Percentiles rank a stretch among this genome's conserved stretches.
Evolutionary conservation across 2,797 vertebrate species (phyloP).

Genomic region (Argya squamiceps): DNA sequence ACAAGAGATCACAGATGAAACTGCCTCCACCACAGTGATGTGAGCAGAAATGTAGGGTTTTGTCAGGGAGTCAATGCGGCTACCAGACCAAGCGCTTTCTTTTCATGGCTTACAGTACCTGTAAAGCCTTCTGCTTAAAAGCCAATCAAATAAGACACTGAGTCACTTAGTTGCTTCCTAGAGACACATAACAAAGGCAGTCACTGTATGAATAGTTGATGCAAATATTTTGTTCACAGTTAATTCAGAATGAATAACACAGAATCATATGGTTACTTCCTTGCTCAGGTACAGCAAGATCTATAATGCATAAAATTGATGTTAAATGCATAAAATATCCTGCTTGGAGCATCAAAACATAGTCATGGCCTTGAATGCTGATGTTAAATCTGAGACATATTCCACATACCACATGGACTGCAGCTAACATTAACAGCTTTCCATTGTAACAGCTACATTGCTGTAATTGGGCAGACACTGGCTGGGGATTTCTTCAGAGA

Average conservation of each 20-base stretch:
- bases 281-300: neutral
- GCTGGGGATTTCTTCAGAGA: conserved; percentile 35
- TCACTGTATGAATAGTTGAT: neutral
- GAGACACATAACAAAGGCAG: conserved; percentile 27
- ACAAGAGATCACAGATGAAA: conserved; percentile 65
- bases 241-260: conserved; percentile 57
- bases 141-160: conserved; percentile 43
- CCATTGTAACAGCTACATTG: neutral
- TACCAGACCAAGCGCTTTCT: neutral
- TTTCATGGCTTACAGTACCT: neutral
- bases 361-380: conserved; percentile 41
- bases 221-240: conserved; percentile 38
- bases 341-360: conserved; percentile 54
- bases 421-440: conserved; percentile 43
- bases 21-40: conserved; percentile 42
- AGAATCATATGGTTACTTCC: neutral
- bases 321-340: conserved; percentile 65
- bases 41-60: conserved; percentile 14
- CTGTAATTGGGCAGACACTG: conserved; percentile 32
- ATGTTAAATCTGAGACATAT: conserved; percentile 45
- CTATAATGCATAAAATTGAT: conserved; percentile 57
- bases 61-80: conserved; percentile 22
- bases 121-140: conserved; percentile 49
- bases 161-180: conserved; percentile 37
- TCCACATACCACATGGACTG: conserved; percentile 18